Evolutionary conservation across 2,888 invertebrate genomes (phyloP).

Genomic region (Bibio marci): DNA sequence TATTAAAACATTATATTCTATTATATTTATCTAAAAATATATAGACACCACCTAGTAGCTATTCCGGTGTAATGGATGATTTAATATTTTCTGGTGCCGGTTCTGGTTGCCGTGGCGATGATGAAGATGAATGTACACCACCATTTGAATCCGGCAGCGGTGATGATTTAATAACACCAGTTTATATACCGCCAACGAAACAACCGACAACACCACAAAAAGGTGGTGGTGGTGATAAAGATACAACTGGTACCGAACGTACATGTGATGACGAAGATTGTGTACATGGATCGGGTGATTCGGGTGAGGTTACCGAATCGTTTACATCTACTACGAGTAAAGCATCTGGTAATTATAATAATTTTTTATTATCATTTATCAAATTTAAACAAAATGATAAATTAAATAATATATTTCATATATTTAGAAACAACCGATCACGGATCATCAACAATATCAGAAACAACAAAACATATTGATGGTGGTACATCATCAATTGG

Average conservation of each 20-base stretch:
- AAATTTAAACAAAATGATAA: not conserved
- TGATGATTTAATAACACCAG: conserved; percentile 85
- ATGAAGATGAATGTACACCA: conserved; percentile 82
- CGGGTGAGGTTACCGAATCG: conserved; percentile 51
- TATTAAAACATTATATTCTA: too few relatives aligned
- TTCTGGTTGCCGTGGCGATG: conserved; percentile 78
- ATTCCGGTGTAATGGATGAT: conserved; percentile 65
- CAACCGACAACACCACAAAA: conserved; percentile 40
- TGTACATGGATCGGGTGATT: conserved; percentile 61
- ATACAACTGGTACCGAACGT: conserved; percentile 25
- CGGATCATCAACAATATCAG: conserved; percentile 34
- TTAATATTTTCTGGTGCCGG: conserved; percentile 84
- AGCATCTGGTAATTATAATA: conserved; percentile 26
- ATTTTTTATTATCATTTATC: too few relatives aligned
- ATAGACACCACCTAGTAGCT: conserved; percentile 72
- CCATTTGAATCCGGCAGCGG: conserved; percentile 68
- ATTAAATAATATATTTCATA: conserved; percentile 3
- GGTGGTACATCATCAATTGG: conserved; percentile 14
- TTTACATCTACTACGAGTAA: conserved; percentile 35
- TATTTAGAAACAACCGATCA: conserved; percentile 20
- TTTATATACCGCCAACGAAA: conserved; percentile 67
- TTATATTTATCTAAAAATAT: too few relatives aligned
- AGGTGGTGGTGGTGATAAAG: conserved; percentile 17
- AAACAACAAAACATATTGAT: conserved; percentile 26
- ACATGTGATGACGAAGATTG: conserved; percentile 79